Base-by-base conservation (phyloP, 1,140 invertebrate species). In the Dolichoris vasculosae region DNA sequence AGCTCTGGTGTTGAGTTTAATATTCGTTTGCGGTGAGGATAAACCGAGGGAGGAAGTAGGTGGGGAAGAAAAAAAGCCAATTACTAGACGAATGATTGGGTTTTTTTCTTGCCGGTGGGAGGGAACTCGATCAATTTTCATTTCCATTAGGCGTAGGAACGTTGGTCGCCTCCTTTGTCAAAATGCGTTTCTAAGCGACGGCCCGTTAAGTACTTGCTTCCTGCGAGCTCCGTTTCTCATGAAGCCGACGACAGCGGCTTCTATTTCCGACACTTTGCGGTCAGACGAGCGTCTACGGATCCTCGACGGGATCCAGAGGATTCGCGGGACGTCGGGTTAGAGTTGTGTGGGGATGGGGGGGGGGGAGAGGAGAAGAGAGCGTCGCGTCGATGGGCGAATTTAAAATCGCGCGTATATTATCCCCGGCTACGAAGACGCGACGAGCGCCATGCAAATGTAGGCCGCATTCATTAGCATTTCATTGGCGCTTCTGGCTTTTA, bases 181-280 rank as follows among this genome's bases (percentile, higher is more conserved):
- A 90, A 91, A 90, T 88, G 89, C 85, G 81, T 87, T 88, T 88
- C 88, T 89, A 90, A 90, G 88, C 89, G 88, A 84, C 63, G 46
- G 87, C 84, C 87, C 88, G 88, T 88, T 89, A 90, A 90, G 85
- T 89, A 87, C 87, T 88, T 86, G 86, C 91, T 92, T 92, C 91
- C 91, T 92, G 91, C 85, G 3, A 9, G 0, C 81, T 64, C 32
- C 26, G 40, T 51, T 77, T 90, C 89, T 90, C 84, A 79, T 73
- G 89, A 89, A 90, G 86, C 84, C 78, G 82, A 76, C 7, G 3
- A 63, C 35, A 40, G 55, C 30, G 87, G 86, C 87, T 89, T 89
- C 88, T 90, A 92, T 92, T 92, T 91, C 90, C 90, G 91, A 92
- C 91, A 89, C 89, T 92, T 92, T 92, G 91, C 88, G 92, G 91